Conservation (phyloP, 2,888 invertebrate species). For the Stegana nigrithorax region DNA sequence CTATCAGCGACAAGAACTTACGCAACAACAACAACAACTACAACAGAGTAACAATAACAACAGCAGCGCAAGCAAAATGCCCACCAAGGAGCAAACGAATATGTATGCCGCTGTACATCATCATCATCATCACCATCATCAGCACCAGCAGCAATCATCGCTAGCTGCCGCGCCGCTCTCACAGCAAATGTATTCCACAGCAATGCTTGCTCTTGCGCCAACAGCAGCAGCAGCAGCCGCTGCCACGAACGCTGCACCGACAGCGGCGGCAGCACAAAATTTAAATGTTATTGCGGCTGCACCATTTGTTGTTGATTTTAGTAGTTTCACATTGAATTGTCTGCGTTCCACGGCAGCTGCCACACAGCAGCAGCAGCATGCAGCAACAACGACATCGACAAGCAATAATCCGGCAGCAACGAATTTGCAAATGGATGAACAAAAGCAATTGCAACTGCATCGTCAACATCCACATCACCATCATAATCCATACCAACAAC, state of each 20-base stretch:
- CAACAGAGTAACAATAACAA: constrained; percentile 33
- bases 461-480: constrained; percentile 37
- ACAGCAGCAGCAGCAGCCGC: constrained; percentile 25
- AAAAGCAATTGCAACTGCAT: neutral
- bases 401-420: neutral
- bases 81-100: constrained; percentile 38
- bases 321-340: constrained; percentile 56
- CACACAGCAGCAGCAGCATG: constrained; percentile 21
- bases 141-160: constrained; percentile 34
- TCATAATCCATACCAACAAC: constrained; percentile 18
- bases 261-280: constrained; percentile 45
- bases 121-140: constrained; percentile 34
- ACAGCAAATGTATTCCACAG: constrained; percentile 32
- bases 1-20: constrained; percentile 38
- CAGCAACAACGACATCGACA: constrained; percentile 13
- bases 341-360: constrained; percentile 31
- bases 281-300: constrained; percentile 55
- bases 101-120: constrained; percentile 14
- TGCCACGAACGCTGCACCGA: neutral
- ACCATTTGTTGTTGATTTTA: constrained; percentile 58
- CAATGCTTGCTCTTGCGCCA: constrained; percentile 39
- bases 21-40: constrained; percentile 42
- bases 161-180: constrained; percentile 29
- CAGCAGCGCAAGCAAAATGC: constrained; percentile 32
- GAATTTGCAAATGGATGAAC: neutral